phyloP scores from a whole-genome alignment of 2,797 vertebrate genomes.

The Decapterus maruadsi region DNA sequence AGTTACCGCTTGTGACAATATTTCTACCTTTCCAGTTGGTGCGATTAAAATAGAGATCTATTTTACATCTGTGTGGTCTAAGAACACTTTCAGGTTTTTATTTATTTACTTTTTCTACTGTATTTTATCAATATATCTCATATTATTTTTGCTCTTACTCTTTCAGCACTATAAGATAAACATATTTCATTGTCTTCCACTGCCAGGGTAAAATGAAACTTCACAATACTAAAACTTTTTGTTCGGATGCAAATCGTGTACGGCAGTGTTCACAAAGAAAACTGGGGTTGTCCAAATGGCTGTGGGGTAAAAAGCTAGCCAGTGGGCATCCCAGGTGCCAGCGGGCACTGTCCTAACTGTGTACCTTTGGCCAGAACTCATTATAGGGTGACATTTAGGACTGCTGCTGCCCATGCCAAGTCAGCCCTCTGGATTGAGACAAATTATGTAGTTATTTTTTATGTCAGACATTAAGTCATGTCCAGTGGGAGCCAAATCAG shows the following conservation, averaged over 20 bases:
- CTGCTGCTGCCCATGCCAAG: constrained; percentile 86
- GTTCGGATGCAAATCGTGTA: constrained; percentile 78
- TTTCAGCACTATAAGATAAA: not conserved
- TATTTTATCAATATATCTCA: not conserved
- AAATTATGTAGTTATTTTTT: constrained; percentile 88
- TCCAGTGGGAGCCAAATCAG: constrained; percentile 78
- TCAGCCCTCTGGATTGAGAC: constrained; percentile 87
- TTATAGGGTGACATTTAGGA: constrained; percentile 89
- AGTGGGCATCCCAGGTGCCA: constrained; percentile 87
- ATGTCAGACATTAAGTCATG: constrained; percentile 85
- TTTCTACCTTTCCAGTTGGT: not conserved
- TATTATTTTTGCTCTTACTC: constrained; percentile 4
- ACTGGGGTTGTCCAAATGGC: constrained; percentile 83
- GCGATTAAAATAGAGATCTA: not conserved
- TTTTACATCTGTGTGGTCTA: not conserved
- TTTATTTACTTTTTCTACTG: not conserved
- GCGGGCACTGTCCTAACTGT: constrained; percentile 84
- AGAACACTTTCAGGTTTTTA: not conserved
- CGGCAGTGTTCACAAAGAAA: constrained; percentile 77
- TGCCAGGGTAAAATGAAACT: constrained; percentile 55
- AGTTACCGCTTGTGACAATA: not conserved
- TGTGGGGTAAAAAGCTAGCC: constrained; percentile 83
- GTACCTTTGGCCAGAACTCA: constrained; percentile 87
- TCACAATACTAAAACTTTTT: constrained; percentile 75
- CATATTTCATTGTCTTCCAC: constrained; percentile 20